Base-by-base conservation (phyloP, 1,140 invertebrate genomes). In the Uloborus diversus region DNA sequence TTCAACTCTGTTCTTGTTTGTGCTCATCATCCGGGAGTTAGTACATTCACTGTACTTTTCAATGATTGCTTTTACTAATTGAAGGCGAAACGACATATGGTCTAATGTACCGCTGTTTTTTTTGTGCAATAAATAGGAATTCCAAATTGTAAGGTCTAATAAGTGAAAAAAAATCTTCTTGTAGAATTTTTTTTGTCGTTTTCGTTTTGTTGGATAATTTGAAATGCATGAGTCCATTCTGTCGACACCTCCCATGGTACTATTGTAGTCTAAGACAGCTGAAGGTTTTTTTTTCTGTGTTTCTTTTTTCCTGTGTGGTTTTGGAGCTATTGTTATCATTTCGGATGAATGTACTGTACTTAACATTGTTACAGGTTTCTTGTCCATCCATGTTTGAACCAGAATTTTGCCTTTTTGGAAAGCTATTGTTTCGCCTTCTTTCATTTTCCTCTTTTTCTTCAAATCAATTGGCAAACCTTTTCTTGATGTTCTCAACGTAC, bases 391-490 rank as follows among this genome's bases (percentile, higher is more conserved):
- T 28, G 37, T 66, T 37, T 42, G 62, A 27, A 20, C 62, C 62
- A 61, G 37, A 42, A 25, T 37, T 23, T 61, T 61, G 30, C 57
- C 57, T 32, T 27, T 61, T 61, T 61, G 57, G 30, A 27, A 61
- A 13, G 20, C 37, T 27, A 66, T n/a, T 42, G 47, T 27, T 66
- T 42, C 62, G 0, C 33, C 35, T n/a, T 66, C 47, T 1, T 33
- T 23, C 3, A 42, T 20, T 66, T 37, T n/a, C n/a, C n/a, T 70
- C 64, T 56, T 51, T 23, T 70, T 70, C 37, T 13, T 9, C 53
- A 70, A 70, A 70, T 70, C 57, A n/a, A 25, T 7, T 56, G 66
- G 32, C 20, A 70, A n/a, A 57, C 37, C 65, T 69, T 69, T 69
- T 32, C 65, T 69, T 28, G 14, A n/a, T 23, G 49, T 69, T 51